Conservation (phyloP, 2,113 vertebrate genomes). For the Aegithalos caudatus region DNA sequence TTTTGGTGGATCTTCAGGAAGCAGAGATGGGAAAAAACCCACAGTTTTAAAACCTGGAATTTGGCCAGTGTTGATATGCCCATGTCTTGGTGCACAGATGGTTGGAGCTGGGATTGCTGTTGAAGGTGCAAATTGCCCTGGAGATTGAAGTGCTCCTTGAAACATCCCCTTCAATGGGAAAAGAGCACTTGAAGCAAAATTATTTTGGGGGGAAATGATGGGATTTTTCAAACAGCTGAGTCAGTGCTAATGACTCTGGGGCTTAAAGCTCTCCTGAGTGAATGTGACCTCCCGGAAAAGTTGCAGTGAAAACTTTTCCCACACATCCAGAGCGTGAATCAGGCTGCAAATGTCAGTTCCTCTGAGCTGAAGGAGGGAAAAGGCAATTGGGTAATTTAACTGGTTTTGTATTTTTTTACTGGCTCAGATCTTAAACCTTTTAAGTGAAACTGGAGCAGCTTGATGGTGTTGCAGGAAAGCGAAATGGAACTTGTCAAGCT, state of each 20-base stretch:
- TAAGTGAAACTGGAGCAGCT: constrained; percentile 46
- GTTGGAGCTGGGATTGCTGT: not conserved
- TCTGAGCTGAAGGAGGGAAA: not conserved
- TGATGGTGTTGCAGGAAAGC: not conserved
- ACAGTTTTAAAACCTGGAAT: not conserved
- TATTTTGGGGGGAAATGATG: not conserved
- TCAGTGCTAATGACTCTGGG: not conserved
- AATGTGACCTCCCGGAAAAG: not conserved
- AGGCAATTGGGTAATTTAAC: not conserved
- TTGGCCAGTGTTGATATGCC: not conserved
- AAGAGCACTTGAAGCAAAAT: not conserved
- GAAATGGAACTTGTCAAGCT: not conserved
- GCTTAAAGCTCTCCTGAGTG: not conserved
- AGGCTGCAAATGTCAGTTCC: not conserved
- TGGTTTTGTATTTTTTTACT: not conserved
- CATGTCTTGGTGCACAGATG: too few relatives aligned
- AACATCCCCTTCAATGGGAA: not conserved
- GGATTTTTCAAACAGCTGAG: not conserved
- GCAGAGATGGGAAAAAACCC: not conserved
- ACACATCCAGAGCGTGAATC: not conserved
- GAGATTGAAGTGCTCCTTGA: not conserved
- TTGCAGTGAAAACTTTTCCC: not conserved
- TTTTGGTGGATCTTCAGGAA: not conserved
- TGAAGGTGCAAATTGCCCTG: not conserved
- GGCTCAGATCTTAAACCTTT: constrained; percentile 37